A percentile compares a stretch with the other conserved stretches of the same genome.
Conservation (phyloP, 2,113 vertebrate genomes). For the Illadopsis cleaveri region DNA sequence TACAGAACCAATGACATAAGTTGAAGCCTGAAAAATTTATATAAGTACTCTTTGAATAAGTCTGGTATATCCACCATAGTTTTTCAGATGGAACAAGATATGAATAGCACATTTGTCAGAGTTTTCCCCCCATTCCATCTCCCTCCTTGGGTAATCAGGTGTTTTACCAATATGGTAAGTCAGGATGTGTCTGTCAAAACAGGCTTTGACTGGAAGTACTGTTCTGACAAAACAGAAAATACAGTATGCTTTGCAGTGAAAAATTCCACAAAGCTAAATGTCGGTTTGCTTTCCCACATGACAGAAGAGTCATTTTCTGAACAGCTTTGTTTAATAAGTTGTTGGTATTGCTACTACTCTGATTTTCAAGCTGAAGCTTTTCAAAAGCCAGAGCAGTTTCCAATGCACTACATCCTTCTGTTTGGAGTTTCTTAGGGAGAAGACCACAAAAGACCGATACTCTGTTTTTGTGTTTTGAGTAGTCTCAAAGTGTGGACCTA, state of each 20-base stretch:
- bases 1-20: not conserved
- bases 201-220: not conserved
- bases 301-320: not conserved
- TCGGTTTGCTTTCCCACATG: not conserved
- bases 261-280: not conserved
- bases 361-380: not conserved
- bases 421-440: not conserved
- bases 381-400: not conserved
- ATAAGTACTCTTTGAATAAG: not conserved
- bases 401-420: not conserved
- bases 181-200: not conserved
- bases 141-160: not conserved
- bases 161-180: not conserved
- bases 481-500: not conserved
- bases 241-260: not conserved
- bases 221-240: not conserved
- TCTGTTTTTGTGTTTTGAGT: not conserved
- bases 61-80: not conserved
- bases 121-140: not conserved
- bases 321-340: constrained; percentile 41
- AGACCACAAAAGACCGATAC: not conserved
- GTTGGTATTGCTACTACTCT: not conserved
- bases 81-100: not conserved
- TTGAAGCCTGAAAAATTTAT: not conserved
- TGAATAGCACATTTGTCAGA: not conserved